Conservation (phyloP, 2,888 invertebrate species). For the Pristionchus maxplancki region DNA sequence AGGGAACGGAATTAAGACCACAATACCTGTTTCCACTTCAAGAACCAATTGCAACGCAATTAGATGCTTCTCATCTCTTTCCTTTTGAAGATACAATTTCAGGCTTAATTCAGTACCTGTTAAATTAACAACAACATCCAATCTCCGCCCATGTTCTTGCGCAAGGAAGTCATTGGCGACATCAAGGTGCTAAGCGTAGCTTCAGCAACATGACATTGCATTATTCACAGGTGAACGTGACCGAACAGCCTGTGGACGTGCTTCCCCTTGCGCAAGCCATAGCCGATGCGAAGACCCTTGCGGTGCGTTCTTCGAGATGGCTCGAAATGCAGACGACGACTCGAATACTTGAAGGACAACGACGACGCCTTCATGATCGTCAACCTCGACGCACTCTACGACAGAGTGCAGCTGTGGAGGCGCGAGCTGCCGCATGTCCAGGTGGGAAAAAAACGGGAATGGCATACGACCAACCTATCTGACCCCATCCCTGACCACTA, state of each 20-base stretch:
- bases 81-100: no score
- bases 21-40: no score
- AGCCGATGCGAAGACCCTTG: not conserved
- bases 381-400: conserved; percentile 63
- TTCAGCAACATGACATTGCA: not conserved
- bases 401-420: conserved; percentile 84
- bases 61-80: no score
- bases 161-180: conserved; percentile 64
- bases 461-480: no score
- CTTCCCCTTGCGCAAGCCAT: not conserved
- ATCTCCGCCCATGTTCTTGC: conserved; percentile 51
- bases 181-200: conserved; percentile 25
- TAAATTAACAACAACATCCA: no score
- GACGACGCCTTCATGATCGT: conserved; percentile 72
- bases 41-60: no score
- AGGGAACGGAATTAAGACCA: no score
- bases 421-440: conserved; percentile 82
- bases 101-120: no score
- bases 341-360: conserved; percentile 53
- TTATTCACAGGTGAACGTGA: conserved; percentile 51
- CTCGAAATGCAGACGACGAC: not conserved
- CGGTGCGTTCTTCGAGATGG: not conserved
- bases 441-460: no score
- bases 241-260: not conserved
- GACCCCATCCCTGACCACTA: not conserved